A percentile compares a stretch with the other conserved stretches of the same genome.
Conservation (phyloP, 2,888 invertebrate genomes). For the Ichneumoninae sp. region DNA sequence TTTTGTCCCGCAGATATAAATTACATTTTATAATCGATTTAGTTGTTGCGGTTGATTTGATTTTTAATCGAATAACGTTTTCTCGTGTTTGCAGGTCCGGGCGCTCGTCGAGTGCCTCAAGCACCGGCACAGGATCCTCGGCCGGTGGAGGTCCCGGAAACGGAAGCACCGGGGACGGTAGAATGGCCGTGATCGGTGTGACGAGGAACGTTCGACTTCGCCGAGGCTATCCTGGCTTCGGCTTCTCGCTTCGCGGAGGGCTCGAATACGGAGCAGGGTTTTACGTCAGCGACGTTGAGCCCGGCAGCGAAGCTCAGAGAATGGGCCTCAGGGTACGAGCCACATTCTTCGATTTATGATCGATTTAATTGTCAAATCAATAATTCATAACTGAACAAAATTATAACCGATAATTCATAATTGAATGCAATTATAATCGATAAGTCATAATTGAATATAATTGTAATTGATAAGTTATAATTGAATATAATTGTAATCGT, state of each 20-base stretch:
- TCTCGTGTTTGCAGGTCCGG: constrained; percentile 74
- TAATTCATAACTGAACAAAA: no score
- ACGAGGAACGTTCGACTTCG: constrained; percentile 86
- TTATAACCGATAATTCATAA: no score
- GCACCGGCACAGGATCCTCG: constrained; percentile 78
- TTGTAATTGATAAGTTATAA: not conserved
- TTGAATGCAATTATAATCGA: no score
- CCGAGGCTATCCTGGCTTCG: constrained; percentile 89
- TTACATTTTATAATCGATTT: not conserved
- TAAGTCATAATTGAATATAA: no score
- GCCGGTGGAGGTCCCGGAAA: constrained; percentile 76
- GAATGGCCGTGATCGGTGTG: constrained; percentile 86
- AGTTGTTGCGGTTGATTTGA: not conserved
- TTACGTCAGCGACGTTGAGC: constrained; percentile 95
- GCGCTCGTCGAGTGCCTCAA: constrained; percentile 79
- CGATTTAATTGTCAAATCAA: not conserved
- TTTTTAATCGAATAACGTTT: constrained; percentile 33
- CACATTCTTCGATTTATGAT: not conserved
- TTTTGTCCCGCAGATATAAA: not conserved
- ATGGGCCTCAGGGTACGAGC: constrained; percentile 93
- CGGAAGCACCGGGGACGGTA: constrained; percentile 83
- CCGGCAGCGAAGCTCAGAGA: constrained; percentile 93
- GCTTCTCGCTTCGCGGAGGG: constrained; percentile 94
- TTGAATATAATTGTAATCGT: no score
- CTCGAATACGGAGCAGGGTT: constrained; percentile 96